phyloP scores from a whole-genome alignment of 2,113 vertebrate species.

The Xyliphius kryptos region DNA sequence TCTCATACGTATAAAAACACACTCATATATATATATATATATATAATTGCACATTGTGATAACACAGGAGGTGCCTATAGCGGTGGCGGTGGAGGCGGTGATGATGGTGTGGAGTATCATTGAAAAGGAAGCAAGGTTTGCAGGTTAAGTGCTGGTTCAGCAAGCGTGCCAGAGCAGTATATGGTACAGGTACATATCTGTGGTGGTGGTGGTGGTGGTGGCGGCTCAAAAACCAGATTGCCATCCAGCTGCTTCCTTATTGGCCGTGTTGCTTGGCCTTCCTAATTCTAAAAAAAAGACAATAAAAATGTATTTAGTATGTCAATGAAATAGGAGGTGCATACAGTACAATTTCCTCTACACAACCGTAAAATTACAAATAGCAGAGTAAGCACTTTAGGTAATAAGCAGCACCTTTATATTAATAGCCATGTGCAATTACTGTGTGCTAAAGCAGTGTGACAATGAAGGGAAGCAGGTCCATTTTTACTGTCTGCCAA shows the following conservation, averaged over 20 bases:
- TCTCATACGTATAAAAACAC: constrained; percentile 51
- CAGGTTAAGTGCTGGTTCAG: constrained; percentile 63
- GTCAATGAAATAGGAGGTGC: too few species aligned
- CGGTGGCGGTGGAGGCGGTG: constrained; percentile 21
- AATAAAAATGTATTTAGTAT: constrained; percentile 12
- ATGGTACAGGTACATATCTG: constrained; percentile 47
- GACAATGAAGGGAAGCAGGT: constrained; percentile 28
- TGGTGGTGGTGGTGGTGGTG: too few species aligned
- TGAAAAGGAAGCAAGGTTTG: constrained; percentile 43
- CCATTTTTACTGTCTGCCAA: constrained; percentile 18
- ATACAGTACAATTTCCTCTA: too few species aligned
- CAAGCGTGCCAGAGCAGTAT: constrained; percentile 54
- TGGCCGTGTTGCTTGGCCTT: constrained; percentile 49
- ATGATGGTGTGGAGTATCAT: constrained; percentile 35
- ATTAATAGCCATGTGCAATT: too few species aligned
- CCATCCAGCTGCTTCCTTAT: constrained; percentile 42
- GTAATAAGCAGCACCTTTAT: too few species aligned
- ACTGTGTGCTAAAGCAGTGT: too few species aligned
- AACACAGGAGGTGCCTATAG: constrained; percentile 46
- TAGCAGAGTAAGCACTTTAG: too few species aligned
- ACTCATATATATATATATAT: constrained; percentile 52
- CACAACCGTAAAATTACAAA: too few species aligned
- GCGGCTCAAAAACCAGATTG: constrained; percentile 37
- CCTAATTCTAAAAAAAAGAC: constrained; percentile 55
- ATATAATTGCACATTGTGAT: constrained; percentile 58